Evolutionary conservation across 2,113 vertebrate genomes (phyloP), one percentile per base, ranked within the genome.

Genomic region (Python bivittatus): DNA sequence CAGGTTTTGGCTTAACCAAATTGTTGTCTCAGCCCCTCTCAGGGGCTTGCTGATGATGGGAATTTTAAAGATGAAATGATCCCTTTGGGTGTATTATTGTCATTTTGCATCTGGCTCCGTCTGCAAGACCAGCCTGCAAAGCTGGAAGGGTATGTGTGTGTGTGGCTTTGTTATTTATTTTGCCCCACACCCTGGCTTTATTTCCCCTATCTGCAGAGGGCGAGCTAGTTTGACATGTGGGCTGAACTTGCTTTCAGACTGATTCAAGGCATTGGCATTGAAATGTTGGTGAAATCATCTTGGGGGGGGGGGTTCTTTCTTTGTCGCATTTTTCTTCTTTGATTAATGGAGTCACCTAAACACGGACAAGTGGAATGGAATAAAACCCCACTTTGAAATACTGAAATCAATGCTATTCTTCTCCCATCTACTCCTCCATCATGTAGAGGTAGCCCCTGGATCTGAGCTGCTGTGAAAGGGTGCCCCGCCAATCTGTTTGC

Each of bases 401-500:
- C 90, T 93, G 94, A 95, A 96, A 93, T 25, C 54, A 52, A 91
- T 95, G 91, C 93, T 88, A 95, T 94, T 96, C 95, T 94, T 93
- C 93, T 95, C 93, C 53, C 56, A 33, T 60, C 22, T 10, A 20
- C 6, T 27, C 0, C 93, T 91, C 96, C 6, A 0, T 91, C 95
- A 92, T 52, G 10, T 42, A 6, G 10, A n/a, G 20, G 54, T 0
- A 0, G 93, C 96, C 93, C 94, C 95, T 52, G 33, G 95, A 96
- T 97, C 96, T 95, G 95, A 97, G 97, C 97, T 98, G 97, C 97
- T 97, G 97, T 96, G 97, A 98, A 97, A 97, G 97, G 95, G 91
- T 97, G 97, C 98, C 97, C 97, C 97, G 97, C 96, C 97, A 97
- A 97, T 98, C 97, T 98, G 97, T 97, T 97, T 97, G 96, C 38